Evolutionary conservation across 2,113 vertebrate genomes (phyloP).

Genomic region (Proterorhinus semilunaris): DNA sequence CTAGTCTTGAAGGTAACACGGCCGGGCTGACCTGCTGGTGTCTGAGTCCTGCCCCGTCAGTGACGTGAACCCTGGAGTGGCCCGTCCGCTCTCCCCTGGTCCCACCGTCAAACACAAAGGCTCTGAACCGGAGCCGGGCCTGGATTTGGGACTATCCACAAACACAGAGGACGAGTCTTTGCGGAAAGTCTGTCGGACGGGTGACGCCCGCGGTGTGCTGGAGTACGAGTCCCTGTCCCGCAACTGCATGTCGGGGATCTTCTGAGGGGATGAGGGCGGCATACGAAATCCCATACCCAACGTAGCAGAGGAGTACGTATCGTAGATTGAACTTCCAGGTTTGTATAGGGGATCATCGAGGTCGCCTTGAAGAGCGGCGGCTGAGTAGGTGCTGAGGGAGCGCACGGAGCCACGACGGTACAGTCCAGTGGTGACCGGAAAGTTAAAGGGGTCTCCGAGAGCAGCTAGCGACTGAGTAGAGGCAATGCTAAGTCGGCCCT

Average conservation of each 20-base stretch:
- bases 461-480: constrained; percentile 89
- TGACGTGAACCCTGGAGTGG: constrained; percentile 80
- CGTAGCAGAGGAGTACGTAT: constrained; percentile 80
- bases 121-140: constrained; percentile 83
- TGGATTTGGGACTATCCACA: constrained; percentile 88
- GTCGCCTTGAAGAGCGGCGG: constrained; percentile 89
- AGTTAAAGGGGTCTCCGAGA: constrained; percentile 89
- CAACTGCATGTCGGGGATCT: constrained; percentile 80
- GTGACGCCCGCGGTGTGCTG: constrained; percentile 88
- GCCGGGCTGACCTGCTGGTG: constrained; percentile 80
- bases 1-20: not conserved
- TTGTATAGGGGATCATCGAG: constrained; percentile 93
- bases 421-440: constrained; percentile 83
- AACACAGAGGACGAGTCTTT: constrained; percentile 96
- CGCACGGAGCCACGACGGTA: constrained; percentile 93
- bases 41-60: constrained; percentile 84
- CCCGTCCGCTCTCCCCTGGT: constrained; percentile 80
- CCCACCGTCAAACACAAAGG: constrained; percentile 83
- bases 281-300: constrained; percentile 88
- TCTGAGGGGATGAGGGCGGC: constrained; percentile 93
- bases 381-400: constrained; percentile 95
- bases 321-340: constrained; percentile 86
- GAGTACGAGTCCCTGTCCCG: constrained; percentile 89
- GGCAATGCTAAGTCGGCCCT: constrained; percentile 93
- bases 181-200: constrained; percentile 90